Conservation (phyloP, 2,797 vertebrate genomes). For the Pseudomugil gertrudae region DNA sequence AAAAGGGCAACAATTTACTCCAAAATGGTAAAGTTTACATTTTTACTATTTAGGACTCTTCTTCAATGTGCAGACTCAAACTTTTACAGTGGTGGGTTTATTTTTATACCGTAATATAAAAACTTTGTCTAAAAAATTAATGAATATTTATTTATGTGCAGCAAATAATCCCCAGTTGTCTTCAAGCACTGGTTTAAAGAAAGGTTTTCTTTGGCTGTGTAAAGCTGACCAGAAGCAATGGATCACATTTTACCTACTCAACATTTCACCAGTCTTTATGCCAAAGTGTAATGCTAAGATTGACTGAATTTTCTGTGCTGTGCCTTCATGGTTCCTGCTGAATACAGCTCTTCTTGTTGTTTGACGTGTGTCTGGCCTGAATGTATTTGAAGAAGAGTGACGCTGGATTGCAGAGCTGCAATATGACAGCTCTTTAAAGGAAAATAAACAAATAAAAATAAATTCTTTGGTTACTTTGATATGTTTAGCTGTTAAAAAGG, state of each 20-base stretch:
- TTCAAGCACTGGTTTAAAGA: neutral
- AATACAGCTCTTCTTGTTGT: neutral
- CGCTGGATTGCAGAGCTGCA: slow-evolving; percentile 14
- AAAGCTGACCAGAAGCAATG: slow-evolving; percentile 24
- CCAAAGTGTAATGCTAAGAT: neutral
- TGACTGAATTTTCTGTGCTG: slow-evolving; percentile 7
- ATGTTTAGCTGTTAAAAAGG: neutral
- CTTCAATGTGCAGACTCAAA: slow-evolving; percentile 3
- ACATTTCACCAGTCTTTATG: neutral
- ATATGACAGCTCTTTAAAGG: neutral
- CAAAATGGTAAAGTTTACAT: neutral
- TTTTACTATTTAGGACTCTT: neutral
- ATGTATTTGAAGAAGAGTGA: neutral
- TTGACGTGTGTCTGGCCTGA: neutral
- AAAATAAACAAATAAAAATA: neutral
- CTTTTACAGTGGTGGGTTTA: slow-evolving; percentile 1
- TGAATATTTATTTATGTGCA: slow-evolving; percentile 1
- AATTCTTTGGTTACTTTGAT: neutral
- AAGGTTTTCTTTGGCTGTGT: neutral
- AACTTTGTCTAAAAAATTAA: slow-evolving; percentile 25
- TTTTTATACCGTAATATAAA: slow-evolving; percentile 11
- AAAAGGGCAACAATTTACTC: slow-evolving; percentile 4
- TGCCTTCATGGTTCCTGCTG: slow-evolving; percentile 33
- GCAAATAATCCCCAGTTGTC: slow-evolving; percentile 9
- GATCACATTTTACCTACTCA: slow-evolving; percentile 9